Percentiles rank a stretch among this genome's conserved stretches.
Evolutionary conservation across 2,888 invertebrate genomes (phyloP).

Genomic region (Eristalinus sepulchralis): DNA sequence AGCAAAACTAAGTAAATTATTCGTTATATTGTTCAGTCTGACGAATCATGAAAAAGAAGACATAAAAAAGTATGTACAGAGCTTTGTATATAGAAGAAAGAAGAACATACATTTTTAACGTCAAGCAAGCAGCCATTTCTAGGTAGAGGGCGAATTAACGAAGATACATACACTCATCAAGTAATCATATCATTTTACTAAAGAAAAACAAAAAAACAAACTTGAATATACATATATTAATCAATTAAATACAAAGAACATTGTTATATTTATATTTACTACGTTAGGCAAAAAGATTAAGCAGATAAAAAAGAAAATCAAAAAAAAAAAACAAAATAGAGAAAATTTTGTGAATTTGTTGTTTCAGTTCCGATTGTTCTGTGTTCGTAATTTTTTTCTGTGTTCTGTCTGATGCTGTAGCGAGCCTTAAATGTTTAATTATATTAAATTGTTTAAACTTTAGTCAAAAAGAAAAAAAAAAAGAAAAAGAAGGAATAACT

Average conservation of each 20-base stretch:
- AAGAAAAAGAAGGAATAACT: not conserved
- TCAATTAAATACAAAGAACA: conserved; percentile 28
- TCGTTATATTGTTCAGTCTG: not conserved
- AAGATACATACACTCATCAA: conserved; percentile 44
- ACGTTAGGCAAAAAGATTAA: conserved; percentile 11
- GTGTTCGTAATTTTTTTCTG: not conserved
- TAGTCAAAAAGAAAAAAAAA: not conserved
- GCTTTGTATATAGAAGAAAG: conserved; percentile 48
- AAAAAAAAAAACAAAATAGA: not conserved
- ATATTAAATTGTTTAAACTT: not conserved
- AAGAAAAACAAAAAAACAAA: conserved; percentile 10
- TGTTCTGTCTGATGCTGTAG: conserved; percentile 2
- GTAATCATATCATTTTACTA: conserved; percentile 67
- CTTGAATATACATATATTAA: conserved; percentile 6
- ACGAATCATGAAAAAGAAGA: not conserved
- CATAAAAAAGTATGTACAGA: conserved; percentile 23
- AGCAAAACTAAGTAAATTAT: conserved; percentile 3
- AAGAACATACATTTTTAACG: conserved; percentile 8
- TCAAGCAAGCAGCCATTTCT: conserved; percentile 7
- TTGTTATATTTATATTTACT: conserved; percentile 61
- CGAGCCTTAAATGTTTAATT: conserved; percentile 55
- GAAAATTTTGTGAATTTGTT: not conserved
- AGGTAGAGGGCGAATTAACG: conserved; percentile 29
- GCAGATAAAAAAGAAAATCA: not conserved
- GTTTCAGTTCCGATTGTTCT: conserved; percentile 2